These are phyloP conservation scores for Pantherophis guttatus DNA, from an alignment of 2,113 vertebrate species.

Conservation along the genomic window DNA sequence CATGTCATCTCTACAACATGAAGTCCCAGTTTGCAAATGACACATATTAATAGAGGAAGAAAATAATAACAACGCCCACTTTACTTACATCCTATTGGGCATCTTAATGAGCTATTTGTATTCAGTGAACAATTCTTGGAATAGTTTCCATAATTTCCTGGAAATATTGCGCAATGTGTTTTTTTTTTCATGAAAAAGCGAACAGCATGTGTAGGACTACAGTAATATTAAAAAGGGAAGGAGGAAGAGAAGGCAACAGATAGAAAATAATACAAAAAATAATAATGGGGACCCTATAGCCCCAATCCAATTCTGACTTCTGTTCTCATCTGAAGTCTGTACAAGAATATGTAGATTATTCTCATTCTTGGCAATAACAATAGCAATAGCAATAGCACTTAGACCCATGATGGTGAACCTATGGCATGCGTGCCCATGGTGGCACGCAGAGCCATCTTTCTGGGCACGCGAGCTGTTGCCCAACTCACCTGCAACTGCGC, in stretches of 20 bases:
- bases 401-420: no score
- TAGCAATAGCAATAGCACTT: no score
- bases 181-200: not conserved
- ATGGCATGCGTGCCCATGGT: no score
- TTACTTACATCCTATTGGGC: not conserved
- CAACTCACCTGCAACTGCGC: no score
- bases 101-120: not conserved
- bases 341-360: not conserved
- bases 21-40: not conserved
- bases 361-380: no score
- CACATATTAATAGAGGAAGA: not conserved
- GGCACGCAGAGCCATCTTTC: no score
- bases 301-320: not conserved
- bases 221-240: not conserved
- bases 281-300: no score
- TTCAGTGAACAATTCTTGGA: not conserved
- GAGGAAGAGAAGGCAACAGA: not conserved
- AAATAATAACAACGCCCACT: not conserved
- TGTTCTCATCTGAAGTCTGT: not conserved
- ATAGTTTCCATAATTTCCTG: slow-evolving; percentile 2
- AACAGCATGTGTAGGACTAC: not conserved
- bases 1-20: not conserved
- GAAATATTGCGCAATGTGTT: slow-evolving; percentile 1
- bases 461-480: no score
- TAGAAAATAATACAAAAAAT: not conserved